Percentiles rank a stretch among this genome's conserved stretches.
Conservation (phyloP, 2,113 vertebrate genomes). For the Rana temporaria region DNA sequence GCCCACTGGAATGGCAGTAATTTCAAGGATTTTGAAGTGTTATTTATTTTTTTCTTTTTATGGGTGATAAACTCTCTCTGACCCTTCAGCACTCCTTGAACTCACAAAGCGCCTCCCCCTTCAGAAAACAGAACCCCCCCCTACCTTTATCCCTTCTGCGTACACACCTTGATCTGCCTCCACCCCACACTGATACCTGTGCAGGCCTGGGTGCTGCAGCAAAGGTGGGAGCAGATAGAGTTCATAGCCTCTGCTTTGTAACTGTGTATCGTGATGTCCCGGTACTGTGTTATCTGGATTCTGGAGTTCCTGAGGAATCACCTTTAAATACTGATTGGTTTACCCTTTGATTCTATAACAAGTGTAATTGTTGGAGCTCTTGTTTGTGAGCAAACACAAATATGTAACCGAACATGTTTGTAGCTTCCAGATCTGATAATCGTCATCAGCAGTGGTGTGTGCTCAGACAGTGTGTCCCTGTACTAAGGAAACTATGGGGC, state of each 20-base stretch:
- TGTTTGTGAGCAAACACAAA: no score
- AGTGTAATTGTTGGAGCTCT: no score
- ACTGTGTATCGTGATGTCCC: neutral
- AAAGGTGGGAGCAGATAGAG: constrained; percentile 16
- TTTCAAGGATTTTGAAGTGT: constrained; percentile 59
- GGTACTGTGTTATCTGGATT: no score
- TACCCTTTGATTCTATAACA: no score
- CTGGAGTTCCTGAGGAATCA: no score
- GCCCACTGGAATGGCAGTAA: constrained; percentile 53
- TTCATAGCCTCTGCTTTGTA: neutral
- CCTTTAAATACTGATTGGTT: no score
- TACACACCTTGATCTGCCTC: constrained; percentile 49
- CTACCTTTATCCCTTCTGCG: neutral
- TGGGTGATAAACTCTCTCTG: constrained; percentile 56
- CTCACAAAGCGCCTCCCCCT: constrained; percentile 50
- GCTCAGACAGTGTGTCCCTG: no score
- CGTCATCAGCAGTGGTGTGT: no score
- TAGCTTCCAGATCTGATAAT: no score
- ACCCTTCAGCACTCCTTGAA: constrained; percentile 54
- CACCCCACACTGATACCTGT: constrained; percentile 12
- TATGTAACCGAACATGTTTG: no score
- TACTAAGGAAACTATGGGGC: no score
- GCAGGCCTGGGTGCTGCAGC: neutral
- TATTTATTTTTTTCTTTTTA: constrained; percentile 57
- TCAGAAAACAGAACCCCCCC: constrained; percentile 48